A percentile compares a stretch with the other conserved stretches of the same genome.
Conservation (phyloP, 2,888 invertebrate species). For the Mellilla xanthometata region DNA sequence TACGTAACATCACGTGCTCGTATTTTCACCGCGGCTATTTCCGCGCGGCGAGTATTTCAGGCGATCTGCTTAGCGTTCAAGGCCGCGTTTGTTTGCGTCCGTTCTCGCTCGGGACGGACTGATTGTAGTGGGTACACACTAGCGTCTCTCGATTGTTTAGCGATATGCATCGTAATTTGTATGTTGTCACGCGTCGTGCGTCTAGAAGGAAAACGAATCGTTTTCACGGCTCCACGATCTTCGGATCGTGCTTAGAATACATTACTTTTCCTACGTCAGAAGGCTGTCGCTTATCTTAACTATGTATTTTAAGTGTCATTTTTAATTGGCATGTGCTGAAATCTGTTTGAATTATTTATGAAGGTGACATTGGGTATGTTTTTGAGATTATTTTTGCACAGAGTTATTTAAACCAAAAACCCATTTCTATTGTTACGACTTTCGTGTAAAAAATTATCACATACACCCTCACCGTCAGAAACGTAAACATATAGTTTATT, state of each 20-base stretch:
- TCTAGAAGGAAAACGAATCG: slow-evolving; percentile 60
- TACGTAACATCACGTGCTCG: slow-evolving; percentile 77
- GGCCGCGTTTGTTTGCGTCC: slow-evolving; percentile 76
- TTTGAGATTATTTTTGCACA: slow-evolving; percentile 19
- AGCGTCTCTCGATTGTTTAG: slow-evolving; percentile 55
- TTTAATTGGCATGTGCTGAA: slow-evolving; percentile 26
- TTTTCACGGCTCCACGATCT: slow-evolving; percentile 62
- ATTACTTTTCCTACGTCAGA: slow-evolving; percentile 45
- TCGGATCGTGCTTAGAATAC: slow-evolving; percentile 54
- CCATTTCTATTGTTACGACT: too few species aligned
- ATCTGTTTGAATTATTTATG: slow-evolving; percentile 16
- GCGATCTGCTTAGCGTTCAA: slow-evolving; percentile 77
- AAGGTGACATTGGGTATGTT: slow-evolving; percentile 27
- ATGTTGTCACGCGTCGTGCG: slow-evolving; percentile 47
- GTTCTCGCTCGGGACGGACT: slow-evolving; percentile 47
- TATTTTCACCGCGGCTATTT: slow-evolving; percentile 78
- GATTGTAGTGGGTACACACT: slow-evolving; percentile 40
- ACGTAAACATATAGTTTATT: too few species aligned
- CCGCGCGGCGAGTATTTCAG: slow-evolving; percentile 76
- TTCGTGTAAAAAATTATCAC: too few species aligned
- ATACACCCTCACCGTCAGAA: too few species aligned
- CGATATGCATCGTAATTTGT: slow-evolving; percentile 41
- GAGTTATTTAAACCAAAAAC: too few species aligned
- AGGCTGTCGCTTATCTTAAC: slow-evolving; percentile 37
- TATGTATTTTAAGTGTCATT: slow-evolving; percentile 30